These are phyloP conservation scores for Dicrurus megarhynchus DNA, from an alignment of 2,113 vertebrate species.

Conservation along the genomic window DNA sequence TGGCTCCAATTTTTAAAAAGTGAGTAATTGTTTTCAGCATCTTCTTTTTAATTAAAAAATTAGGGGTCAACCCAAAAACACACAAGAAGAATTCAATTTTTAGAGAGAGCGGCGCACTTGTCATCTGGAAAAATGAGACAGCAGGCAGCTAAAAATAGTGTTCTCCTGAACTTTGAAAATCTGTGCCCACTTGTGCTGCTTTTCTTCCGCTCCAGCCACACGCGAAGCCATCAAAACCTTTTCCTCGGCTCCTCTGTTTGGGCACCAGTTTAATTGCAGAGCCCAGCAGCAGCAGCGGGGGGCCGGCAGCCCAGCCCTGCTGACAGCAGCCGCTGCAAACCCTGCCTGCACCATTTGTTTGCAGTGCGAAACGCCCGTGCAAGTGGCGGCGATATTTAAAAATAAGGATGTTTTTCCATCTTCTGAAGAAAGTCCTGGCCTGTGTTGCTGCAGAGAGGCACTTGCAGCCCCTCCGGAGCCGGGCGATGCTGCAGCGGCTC, in stretches of 20 bases:
- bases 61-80: background rate
- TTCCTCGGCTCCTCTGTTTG: background rate
- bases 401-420: background rate
- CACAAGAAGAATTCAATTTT: background rate
- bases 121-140: background rate
- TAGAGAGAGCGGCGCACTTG: background rate
- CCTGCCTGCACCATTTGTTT: background rate
- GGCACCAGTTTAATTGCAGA: background rate
- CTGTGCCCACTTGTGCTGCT: background rate
- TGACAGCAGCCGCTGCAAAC: background rate
- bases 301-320: background rate
- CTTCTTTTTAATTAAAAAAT: constrained; percentile 3
- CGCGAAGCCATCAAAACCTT: background rate
- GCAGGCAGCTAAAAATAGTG: background rate
- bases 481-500: rapidly evolving
- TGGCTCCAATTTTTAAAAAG: background rate
- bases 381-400: background rate
- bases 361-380: background rate
- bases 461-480: background rate
- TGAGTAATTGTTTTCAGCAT: constrained; percentile 36
- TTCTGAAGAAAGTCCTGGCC: background rate
- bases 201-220: background rate
- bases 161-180: background rate
- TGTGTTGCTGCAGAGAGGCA: background rate
- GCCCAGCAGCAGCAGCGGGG: background rate